phyloP scores from a whole-genome alignment of 35 echinoderm and acorn worm genomes.

The Lytechinus variegatus region DNA sequence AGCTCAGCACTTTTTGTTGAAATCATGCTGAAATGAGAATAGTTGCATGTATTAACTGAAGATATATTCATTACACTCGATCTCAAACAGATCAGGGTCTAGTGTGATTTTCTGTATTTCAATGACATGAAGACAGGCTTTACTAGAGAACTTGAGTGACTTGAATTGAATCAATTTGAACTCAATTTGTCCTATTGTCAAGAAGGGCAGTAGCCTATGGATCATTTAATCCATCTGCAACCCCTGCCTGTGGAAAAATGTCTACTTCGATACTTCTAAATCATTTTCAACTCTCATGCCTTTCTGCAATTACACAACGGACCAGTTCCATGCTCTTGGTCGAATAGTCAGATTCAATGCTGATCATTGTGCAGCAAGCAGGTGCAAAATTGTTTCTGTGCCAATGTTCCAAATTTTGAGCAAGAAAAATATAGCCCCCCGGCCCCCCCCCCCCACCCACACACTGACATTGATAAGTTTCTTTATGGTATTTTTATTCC shows the following conservation, averaged over 20 bases:
- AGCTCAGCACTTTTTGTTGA: not conserved
- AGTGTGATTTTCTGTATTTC: too few species aligned
- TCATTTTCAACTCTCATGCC: not conserved
- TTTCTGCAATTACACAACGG: not conserved
- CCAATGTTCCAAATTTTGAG: not conserved
- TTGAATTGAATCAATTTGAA: too few species aligned
- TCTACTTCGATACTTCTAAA: not conserved
- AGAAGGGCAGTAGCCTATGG: too few species aligned
- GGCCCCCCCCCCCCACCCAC: too few species aligned
- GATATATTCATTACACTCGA: not conserved
- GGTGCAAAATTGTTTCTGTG: not conserved
- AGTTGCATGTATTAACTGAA: not conserved
- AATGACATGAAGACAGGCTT: too few species aligned
- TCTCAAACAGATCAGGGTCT: not conserved
- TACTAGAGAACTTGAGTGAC: too few species aligned
- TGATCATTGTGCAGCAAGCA: not conserved
- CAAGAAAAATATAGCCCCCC: not conserved
- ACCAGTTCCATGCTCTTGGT: not conserved
- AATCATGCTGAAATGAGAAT: not conserved
- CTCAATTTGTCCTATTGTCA: too few species aligned
- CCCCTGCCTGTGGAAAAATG: not conserved
- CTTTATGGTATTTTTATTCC: too few species aligned
- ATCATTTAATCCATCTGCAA: too few species aligned
- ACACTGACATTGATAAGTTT: too few species aligned
- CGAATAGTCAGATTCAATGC: not conserved